phyloP scores from a whole-genome alignment of 2,888 invertebrate species.

The Busseola fusca region DNA sequence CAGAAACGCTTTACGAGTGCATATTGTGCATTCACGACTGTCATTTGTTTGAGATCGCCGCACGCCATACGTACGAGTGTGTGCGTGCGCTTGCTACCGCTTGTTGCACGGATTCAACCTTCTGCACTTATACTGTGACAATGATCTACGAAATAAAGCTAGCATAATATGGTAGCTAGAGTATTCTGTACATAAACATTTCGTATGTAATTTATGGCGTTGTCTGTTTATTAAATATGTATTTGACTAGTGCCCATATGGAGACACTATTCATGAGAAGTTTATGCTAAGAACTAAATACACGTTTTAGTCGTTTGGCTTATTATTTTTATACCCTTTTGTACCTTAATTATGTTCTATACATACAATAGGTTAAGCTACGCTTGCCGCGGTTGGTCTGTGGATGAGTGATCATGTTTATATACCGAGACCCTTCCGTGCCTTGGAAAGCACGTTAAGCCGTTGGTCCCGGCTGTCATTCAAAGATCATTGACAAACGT shows the following conservation, averaged over 20 bases:
- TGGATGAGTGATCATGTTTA: no score
- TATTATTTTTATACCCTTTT: neutral
- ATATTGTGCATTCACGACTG: neutral
- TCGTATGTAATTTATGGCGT: conserved; percentile 43
- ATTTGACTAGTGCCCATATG: conserved; percentile 34
- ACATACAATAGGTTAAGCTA: no score
- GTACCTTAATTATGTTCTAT: no score
- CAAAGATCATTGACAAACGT: no score
- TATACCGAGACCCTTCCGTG: no score
- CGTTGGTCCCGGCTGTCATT: no score
- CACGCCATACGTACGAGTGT: neutral
- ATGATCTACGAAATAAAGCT: conserved; percentile 28
- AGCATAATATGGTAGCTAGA: conserved; percentile 32
- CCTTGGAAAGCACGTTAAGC: no score
- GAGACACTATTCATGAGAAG: conserved; percentile 29
- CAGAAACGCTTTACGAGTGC: neutral
- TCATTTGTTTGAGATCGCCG: neutral
- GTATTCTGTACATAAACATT: conserved; percentile 30
- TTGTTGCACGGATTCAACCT: neutral
- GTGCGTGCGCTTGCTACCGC: neutral
- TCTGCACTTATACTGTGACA: conserved; percentile 1
- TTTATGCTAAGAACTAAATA: conserved; percentile 24
- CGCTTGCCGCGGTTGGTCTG: no score
- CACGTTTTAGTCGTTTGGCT: neutral
- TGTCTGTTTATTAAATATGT: conserved; percentile 45